These are phyloP conservation scores for Erethizon dorsatum DNA, from an alignment of 2,797 vertebrate species.

Conservation along the genomic window DNA sequence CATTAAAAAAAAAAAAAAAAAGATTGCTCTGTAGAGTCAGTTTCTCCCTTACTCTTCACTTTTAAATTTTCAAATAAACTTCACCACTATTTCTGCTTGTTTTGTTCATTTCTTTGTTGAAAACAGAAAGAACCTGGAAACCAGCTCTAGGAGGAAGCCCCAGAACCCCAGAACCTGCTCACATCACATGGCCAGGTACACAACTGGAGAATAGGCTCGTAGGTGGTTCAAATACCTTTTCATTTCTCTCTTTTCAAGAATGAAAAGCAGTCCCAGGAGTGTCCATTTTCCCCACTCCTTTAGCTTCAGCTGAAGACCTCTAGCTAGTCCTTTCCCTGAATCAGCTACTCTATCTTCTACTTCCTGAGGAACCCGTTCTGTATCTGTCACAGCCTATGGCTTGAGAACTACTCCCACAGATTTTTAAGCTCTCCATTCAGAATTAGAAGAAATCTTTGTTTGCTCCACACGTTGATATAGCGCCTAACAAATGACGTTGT, in stretches of 20 bases:
- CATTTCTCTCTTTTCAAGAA: conserved; percentile 31
- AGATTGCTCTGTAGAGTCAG: not conserved
- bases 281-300: not conserved
- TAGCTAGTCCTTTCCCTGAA: not conserved
- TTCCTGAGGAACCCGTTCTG: conserved; percentile 16
- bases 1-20: not conserved
- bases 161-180: not conserved
- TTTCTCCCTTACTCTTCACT: not conserved
- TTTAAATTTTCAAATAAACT: not conserved
- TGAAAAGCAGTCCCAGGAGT: not conserved
- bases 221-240: not conserved
- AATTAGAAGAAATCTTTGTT: conserved; percentile 42
- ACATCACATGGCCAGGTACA: not conserved
- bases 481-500: not conserved
- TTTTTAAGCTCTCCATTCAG: not conserved
- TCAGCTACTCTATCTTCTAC: not conserved
- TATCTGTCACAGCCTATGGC: not conserved
- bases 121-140: not conserved
- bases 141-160: not conserved
- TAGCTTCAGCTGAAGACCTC: not conserved
- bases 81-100: not conserved
- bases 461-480: not conserved
- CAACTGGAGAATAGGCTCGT: not conserved
- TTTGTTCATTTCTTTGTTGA: not conserved
- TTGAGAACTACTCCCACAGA: not conserved